phyloP scores from a whole-genome alignment of 1,140 invertebrate species.

The Papilio dardanus region DNA sequence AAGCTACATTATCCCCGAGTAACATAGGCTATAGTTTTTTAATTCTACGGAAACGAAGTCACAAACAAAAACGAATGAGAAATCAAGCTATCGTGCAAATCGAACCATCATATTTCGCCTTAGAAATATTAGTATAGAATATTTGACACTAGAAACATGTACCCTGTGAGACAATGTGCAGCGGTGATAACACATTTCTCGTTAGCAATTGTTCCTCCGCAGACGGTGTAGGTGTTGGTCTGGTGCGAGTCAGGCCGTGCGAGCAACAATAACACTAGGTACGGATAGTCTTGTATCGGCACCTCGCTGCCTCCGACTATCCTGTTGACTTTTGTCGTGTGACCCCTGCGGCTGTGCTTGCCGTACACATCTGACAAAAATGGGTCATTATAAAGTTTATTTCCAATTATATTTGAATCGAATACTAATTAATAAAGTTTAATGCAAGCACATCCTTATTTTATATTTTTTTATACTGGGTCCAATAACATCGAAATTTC shows the following conservation, averaged over 20 bases:
- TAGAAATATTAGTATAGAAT: too few species aligned
- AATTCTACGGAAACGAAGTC: too few species aligned
- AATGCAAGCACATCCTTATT: too few species aligned
- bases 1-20: too few species aligned
- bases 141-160: too few species aligned
- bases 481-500: too few species aligned
- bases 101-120: too few species aligned
- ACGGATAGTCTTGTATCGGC: conserved; percentile 62
- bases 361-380: not conserved
- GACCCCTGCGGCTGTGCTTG: not conserved
- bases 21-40: too few species aligned
- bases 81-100: too few species aligned
- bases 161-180: conserved; percentile 57
- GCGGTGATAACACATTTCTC: conserved; percentile 65
- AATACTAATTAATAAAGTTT: too few species aligned
- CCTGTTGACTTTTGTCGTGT: conserved; percentile 41
- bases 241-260: conserved; percentile 37
- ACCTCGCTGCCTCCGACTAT: conserved; percentile 69
- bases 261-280: conserved; percentile 63
- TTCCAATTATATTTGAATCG: not conserved
- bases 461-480: too few species aligned
- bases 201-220: conserved; percentile 71
- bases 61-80: too few species aligned
- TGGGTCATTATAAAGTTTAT: not conserved
- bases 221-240: conserved; percentile 53